Conservation (phyloP, 2,888 invertebrate species). For the Epinotia bilunana region DNA sequence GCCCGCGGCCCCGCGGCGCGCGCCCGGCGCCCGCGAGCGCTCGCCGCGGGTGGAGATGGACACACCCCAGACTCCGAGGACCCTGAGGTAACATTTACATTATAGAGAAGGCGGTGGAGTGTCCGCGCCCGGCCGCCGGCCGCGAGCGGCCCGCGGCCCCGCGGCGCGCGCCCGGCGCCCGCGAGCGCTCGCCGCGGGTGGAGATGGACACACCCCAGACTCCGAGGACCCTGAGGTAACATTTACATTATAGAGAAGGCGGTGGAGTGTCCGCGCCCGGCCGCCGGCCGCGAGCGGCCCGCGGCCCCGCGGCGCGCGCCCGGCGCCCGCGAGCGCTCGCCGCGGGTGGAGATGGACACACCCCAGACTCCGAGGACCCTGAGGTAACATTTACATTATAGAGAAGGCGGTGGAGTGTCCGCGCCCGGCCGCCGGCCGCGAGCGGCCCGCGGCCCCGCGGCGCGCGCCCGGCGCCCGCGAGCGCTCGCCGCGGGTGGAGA, state of each 20-base stretch:
- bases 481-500: constrained; percentile 71
- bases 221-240: constrained; percentile 58
- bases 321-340: too few species aligned
- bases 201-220: constrained; percentile 56
- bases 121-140: too few species aligned
- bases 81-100: constrained; percentile 49
- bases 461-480: too few species aligned
- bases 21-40: too few species aligned
- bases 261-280: constrained; percentile 61
- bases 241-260: constrained; percentile 53
- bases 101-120: constrained; percentile 60
- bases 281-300: too few species aligned
- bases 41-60: constrained; percentile 68
- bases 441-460: too few species aligned
- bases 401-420: constrained; percentile 64
- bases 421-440: too few species aligned
- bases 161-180: too few species aligned
- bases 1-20: too few species aligned
- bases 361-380: constrained; percentile 59
- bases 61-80: constrained; percentile 58
- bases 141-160: too few species aligned
- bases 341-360: constrained; percentile 62
- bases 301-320: too few species aligned
- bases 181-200: constrained; percentile 71
- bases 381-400: constrained; percentile 48